Evolutionary conservation across 2,113 vertebrate species (phyloP), one percentile per base, ranked within the genome.

Genomic region (Pontoporia blainvillei): DNA sequence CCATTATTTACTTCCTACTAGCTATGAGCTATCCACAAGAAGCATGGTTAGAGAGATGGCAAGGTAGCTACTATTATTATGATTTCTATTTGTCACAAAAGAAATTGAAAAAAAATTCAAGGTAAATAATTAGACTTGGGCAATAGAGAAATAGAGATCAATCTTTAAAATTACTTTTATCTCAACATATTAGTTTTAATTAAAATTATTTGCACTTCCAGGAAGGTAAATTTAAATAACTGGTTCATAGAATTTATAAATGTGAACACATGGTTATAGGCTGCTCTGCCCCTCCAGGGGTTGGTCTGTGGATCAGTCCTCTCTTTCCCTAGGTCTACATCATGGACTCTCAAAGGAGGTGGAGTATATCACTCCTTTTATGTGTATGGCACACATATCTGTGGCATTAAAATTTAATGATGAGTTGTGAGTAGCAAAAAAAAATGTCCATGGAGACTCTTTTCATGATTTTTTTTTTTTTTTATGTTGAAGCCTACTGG

Each of bases 211-310:
- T 71, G 1, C 9, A 34, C 39, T 12, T n/a, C 86, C 18, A 75
- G 44, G 36, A 54, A 90, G 39, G 1, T 86, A 54, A 88, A 71
- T 67, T 21, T 66, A 57, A 81, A 27, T 86, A 73, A 21, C 3
- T 52, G 23, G 9, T 46, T 61, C 29, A 52, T 49, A 81, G 3
- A 66, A 6, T 23, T 81, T 93, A 1, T 61, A 44, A 94, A 86
- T 0, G 0, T 62, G 6, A 90, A 52, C 6, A 86, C 25, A 2
- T 36, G 18, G 10, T 5, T 44, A 73, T 52, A 86, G 12, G 20
- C 5, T 39, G 0, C 54, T 87, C 9, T 87, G 31, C 8, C 6
- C 4, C 59, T 44, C 11, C 0, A 23, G 20, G 8, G 9, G 0
- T 20, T 44, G 12, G 17, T 89, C 29, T 73, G 13, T 49, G 34